Evolutionary conservation across 2,113 vertebrate genomes (phyloP).

Genomic region (Pipra filicauda): DNA sequence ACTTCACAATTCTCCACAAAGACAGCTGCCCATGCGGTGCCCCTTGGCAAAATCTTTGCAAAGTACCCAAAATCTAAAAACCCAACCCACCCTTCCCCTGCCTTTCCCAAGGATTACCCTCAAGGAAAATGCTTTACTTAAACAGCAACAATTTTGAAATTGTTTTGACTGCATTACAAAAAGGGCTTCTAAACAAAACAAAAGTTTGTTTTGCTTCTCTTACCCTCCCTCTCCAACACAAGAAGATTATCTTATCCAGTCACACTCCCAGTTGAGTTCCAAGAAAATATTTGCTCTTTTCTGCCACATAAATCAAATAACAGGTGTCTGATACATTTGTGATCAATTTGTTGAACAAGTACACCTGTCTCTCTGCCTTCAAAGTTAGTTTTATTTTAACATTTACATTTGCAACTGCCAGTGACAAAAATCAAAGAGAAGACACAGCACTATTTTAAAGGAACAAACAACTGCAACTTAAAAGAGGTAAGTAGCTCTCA

Average conservation of each 20-base stretch:
- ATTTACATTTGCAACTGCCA: conserved; percentile 11
- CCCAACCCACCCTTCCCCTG: background rate
- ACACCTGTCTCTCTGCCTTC: background rate
- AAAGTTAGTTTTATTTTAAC: background rate
- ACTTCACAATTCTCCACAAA: background rate
- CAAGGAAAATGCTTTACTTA: background rate
- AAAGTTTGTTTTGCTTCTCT: background rate
- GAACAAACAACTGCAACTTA: background rate
- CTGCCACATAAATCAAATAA: background rate
- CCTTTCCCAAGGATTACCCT: background rate
- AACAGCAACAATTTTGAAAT: background rate
- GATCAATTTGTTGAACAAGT: conserved; percentile 4
- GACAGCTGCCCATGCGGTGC: rapidly evolving
- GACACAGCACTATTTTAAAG: background rate
- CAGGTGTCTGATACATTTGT: background rate
- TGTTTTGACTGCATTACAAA: background rate
- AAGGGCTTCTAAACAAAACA: background rate
- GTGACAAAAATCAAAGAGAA: conserved; percentile 27
- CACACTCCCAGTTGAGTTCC: background rate
- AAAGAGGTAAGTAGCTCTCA: background rate
- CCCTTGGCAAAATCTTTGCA: background rate
- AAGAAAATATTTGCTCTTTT: conserved; percentile 53
- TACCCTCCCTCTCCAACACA: background rate
- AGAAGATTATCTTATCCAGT: conserved; percentile 13
- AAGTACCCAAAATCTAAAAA: background rate